These are phyloP conservation scores for Phyto melanocephala DNA, from an alignment of 2,888 invertebrate genomes.

Conservation along the genomic window DNA sequence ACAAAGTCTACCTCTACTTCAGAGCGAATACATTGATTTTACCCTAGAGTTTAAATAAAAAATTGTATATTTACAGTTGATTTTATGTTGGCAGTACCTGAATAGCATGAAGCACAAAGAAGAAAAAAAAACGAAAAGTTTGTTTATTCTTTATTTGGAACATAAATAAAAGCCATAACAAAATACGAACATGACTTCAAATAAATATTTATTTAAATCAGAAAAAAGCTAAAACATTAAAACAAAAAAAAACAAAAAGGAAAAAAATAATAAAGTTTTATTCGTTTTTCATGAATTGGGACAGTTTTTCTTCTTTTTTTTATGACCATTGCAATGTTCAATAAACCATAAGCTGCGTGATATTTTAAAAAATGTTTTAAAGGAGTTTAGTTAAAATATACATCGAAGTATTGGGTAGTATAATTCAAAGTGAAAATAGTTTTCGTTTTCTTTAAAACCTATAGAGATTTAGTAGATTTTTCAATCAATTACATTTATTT, in stretches of 20 bases:
- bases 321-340: not conserved
- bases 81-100: not conserved
- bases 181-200: slow-evolving; percentile 2
- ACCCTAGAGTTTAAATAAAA: not conserved
- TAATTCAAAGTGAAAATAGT: too few relatives aligned
- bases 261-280: not conserved
- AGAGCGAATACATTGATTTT: not conserved
- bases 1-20: too few relatives aligned
- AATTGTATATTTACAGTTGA: not conserved
- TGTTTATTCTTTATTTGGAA: not conserved
- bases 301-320: too few relatives aligned
- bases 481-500: too few relatives aligned
- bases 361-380: not conserved
- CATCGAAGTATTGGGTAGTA: too few relatives aligned
- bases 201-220: not conserved
- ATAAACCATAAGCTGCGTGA: not conserved
- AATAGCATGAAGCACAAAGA: too few relatives aligned
- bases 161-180: not conserved
- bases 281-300: not conserved
- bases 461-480: too few relatives aligned
- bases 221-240: not conserved
- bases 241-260: not conserved
- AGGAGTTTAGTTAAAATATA: too few relatives aligned
- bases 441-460: too few relatives aligned
- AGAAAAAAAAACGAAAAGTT: too few relatives aligned